Conservation (phyloP, 1,140 invertebrate species). For the Megathymus violae region DNA sequence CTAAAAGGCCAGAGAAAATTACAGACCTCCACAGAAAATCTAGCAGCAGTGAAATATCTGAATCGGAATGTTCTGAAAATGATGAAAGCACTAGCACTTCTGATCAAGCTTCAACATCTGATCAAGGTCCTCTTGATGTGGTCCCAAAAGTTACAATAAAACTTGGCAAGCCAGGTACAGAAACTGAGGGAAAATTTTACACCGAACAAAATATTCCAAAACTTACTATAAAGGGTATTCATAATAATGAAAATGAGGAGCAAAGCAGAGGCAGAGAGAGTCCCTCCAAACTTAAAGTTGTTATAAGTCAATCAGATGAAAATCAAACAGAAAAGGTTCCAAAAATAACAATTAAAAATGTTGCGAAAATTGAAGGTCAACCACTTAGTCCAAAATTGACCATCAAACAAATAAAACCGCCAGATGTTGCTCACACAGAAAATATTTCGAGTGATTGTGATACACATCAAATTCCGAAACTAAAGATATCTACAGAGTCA, state of each 20-base stretch:
- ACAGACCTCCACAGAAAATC: slow-evolving; percentile 74
- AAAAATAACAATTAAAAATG: slow-evolving; percentile 77
- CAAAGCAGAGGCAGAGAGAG: slow-evolving; percentile 47
- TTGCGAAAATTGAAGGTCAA: slow-evolving; percentile 67
- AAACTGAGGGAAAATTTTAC: slow-evolving; percentile 76
- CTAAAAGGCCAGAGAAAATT: slow-evolving; percentile 71
- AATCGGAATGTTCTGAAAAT: slow-evolving; percentile 81
- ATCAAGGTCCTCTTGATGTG: slow-evolving; percentile 64
- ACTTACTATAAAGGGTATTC: slow-evolving; percentile 72
- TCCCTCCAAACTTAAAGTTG: slow-evolving; percentile 64
- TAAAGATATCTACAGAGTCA: slow-evolving; percentile 62
- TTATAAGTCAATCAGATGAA: slow-evolving; percentile 69
- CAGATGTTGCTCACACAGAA: slow-evolving; percentile 55
- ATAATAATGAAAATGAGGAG: slow-evolving; percentile 63
- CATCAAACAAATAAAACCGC: slow-evolving; percentile 70
- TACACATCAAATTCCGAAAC: slow-evolving; percentile 58
- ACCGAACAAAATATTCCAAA: slow-evolving; percentile 76
- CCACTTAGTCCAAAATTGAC: slow-evolving; percentile 75
- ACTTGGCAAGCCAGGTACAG: slow-evolving; percentile 74
- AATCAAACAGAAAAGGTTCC: slow-evolving; percentile 69
- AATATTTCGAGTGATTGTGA: slow-evolving; percentile 39
- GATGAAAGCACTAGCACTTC: slow-evolving; percentile 78
- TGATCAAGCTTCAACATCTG: slow-evolving; percentile 71
- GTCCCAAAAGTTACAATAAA: slow-evolving; percentile 81
- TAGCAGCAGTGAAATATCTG: slow-evolving; percentile 82